Evolutionary conservation across 2,797 vertebrate genomes (phyloP).

Genomic region (Alcedo quadribrachys): DNA sequence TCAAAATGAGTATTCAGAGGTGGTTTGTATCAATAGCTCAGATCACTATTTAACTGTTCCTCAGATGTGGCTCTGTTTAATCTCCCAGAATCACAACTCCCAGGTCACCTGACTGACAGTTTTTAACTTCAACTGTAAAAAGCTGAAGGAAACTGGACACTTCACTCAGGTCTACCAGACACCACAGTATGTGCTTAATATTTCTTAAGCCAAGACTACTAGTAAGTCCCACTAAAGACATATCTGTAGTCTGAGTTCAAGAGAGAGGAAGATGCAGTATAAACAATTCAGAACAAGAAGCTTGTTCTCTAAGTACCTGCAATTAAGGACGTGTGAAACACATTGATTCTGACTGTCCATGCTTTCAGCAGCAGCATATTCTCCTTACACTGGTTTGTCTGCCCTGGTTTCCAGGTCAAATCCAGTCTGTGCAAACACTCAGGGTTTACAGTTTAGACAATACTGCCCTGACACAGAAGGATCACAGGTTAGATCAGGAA

Average conservation of each 20-base stretch:
- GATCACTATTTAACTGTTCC: not conserved
- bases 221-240: not conserved
- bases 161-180: not conserved
- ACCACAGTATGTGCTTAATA: not conserved
- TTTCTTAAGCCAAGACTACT: not conserved
- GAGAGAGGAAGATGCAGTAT: not conserved
- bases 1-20: not conserved
- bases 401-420: constrained; percentile 7
- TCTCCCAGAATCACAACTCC: not conserved
- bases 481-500: not conserved
- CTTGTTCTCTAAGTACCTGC: not conserved
- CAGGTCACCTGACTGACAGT: not conserved
- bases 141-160: not conserved
- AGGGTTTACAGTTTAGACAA: not conserved
- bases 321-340: not conserved
- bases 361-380: not conserved
- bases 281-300: not conserved
- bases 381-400: not conserved
- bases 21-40: not conserved
- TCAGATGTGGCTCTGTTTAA: not conserved
- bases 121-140: not conserved
- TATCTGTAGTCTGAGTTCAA: not conserved
- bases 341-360: not conserved
- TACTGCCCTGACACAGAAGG: not conserved
- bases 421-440: not conserved